phyloP scores from a whole-genome alignment of 2,797 vertebrate genomes.

The Orestias chungarensis region DNA sequence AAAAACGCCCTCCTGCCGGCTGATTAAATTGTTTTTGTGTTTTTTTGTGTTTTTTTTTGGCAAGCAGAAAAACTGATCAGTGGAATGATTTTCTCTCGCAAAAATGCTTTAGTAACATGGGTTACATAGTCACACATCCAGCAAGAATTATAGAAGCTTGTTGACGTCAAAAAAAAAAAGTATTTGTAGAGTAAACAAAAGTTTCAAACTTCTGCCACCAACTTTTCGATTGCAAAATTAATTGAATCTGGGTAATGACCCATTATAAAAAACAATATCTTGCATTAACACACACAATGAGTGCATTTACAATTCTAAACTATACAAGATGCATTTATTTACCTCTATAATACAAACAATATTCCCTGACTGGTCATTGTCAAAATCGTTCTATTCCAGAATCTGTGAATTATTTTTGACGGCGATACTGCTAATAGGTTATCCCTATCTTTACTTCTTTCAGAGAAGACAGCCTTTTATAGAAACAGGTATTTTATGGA shows the following conservation, averaged over 20 bases:
- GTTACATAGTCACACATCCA: not conserved
- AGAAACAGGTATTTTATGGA: conserved; percentile 41
- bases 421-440: conserved; percentile 18
- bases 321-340: not conserved
- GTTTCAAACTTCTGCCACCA: not conserved
- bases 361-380: conserved; percentile 11
- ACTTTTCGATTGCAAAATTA: not conserved
- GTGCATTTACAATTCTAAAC: not conserved
- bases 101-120: too few relatives aligned
- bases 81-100: too few relatives aligned
- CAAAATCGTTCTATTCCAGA: conserved; percentile 5
- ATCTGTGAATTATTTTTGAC: conserved; percentile 13
- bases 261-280: not conserved
- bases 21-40: too few relatives aligned
- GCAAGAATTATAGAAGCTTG: not conserved
- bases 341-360: conserved; percentile 3
- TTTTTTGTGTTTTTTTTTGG: too few relatives aligned
- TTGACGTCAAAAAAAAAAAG: not conserved
- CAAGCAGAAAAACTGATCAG: too few relatives aligned
- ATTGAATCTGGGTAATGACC: not conserved
- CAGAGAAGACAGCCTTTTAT: conserved; percentile 23
- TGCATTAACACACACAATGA: not conserved
- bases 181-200: not conserved
- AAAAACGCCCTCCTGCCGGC: too few relatives aligned
- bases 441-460: conserved; percentile 19